Base-by-base conservation (phyloP, 2,113 vertebrate genomes). In the Chloroceryle aenea region DNA sequence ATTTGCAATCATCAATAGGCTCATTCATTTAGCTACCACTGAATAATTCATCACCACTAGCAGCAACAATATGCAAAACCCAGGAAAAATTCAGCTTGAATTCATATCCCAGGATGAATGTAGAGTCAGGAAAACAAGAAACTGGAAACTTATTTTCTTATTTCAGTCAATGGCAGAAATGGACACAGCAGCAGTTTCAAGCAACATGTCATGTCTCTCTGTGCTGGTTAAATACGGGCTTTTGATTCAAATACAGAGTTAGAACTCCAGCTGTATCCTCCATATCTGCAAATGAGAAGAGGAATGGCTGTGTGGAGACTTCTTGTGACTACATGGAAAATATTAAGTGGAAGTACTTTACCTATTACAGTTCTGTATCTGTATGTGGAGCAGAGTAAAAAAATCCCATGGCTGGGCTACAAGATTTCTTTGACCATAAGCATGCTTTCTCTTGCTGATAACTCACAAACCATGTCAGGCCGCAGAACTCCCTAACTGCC, bases 31-130 rank as follows among this genome's bases (percentile, higher is more conserved):
- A 84, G 43, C 45, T 85, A 66, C 52, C 64, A 56, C 29, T 87
- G 69, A 91, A 89, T 93, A 87, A 94, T 95, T 91, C 77, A 96
- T 75, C 45, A 26, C 87, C 40, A 93, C 90, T 81, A 89, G 61
- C 56, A 89, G 66, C 69, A 91, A 74, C 59, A 87, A 12, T 32
- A 38, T 80, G 69, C 59, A 71, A 93, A 94, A 61, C 21, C 40
- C 45, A 80, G 84, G 52, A 55, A 72, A 85, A 90, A 71, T 32
- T 85, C 85, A 83, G 38, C 58, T 87, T 63, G 56, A 66, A 56
- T 89, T 52, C 69, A 38, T 29, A 69, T 55, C 66, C 52, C 62
- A 42, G 69, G 43, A 75, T 62, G 55, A 77, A 66, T 1, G 12
- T 34, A 66, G 14, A 64, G 47, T 34, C 32, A 78, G 43, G 66